phyloP scores from a whole-genome alignment of 2,888 invertebrate species.

The Antheraea yamamai region DNA sequence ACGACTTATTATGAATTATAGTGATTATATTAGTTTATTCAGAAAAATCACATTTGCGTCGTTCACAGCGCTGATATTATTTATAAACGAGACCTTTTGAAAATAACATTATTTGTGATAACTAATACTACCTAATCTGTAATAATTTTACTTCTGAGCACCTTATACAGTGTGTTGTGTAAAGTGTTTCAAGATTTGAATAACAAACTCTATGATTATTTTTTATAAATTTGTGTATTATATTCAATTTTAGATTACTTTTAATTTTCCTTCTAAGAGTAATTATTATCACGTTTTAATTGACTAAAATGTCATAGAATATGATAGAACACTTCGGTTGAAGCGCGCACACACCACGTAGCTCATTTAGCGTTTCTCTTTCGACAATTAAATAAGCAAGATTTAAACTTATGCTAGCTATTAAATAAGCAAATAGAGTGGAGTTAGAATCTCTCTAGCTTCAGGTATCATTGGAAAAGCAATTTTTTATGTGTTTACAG shows the following conservation, averaged over 20 bases:
- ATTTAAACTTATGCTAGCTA: background rate
- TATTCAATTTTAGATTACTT: background rate
- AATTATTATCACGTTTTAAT: background rate
- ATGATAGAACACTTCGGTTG: too few relatives aligned
- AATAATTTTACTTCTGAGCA: conserved; percentile 16
- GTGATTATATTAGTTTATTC: conserved; percentile 49
- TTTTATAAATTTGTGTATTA: background rate
- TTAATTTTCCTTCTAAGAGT: background rate
- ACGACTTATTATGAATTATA: conserved; percentile 42
- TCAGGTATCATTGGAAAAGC: background rate
- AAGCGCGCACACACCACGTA: too few relatives aligned
- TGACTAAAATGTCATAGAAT: background rate
- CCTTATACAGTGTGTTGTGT: conserved; percentile 12
- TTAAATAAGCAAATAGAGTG: background rate
- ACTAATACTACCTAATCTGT: conserved; percentile 19
- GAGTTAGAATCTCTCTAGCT: background rate
- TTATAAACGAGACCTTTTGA: conserved; percentile 32
- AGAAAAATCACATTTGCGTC: conserved; percentile 43
- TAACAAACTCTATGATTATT: too few relatives aligned
- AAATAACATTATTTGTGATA: conserved; percentile 20
- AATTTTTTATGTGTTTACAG: background rate
- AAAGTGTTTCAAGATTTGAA: background rate
- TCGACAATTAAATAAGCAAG: background rate
- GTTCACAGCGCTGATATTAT: conserved; percentile 34
- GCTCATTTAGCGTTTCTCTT: background rate